Evolutionary conservation across 2,113 vertebrate species (phyloP), one percentile per base, ranked within the genome.

Genomic region (Chaetodon trifascialis): DNA sequence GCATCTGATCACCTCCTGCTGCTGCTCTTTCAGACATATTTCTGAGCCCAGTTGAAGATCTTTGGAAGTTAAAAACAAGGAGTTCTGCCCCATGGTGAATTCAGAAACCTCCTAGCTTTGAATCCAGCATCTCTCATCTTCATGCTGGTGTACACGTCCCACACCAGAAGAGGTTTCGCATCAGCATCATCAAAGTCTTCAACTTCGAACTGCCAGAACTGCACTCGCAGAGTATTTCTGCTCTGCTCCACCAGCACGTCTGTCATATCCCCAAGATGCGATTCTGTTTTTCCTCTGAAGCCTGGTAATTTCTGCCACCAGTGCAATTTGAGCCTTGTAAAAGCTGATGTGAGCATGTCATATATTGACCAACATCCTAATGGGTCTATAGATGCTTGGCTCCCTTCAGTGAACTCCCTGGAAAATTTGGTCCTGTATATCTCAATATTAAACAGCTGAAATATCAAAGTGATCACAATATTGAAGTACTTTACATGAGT

Each of bases 191-290:
- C 55, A 59, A 44, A 73, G 42, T 62, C 46, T 54, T 87, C 56
- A 15, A 55, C 47, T 63, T 76, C 23, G 25, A 73, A 80, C 49
- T 80, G 59, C 34, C 55, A 63, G 67, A 67, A 60, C 66, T 56
- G 36, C 30, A 36, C 64, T 54, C 75, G 56, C 17, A 49, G 25
- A 30, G 19, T 38, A 10, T 44, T 19, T 64, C 56, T 63, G 46
- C 58, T 75, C 52, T 66, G 34, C 64, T 78, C 69, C 56, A 30
- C 67, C 83, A 69, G 56, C 76, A 65, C 34, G 81, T 72, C 66
- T 71, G 85, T 67, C 76, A 80, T 42, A 40, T 76, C 67, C 38
- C 62, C 47, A 54, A 72, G 76, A 74, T 62, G 62, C 46, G 76
- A 73, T 67, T 40, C 19, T 21, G 11, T 34, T 81, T 63, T 82